phyloP scores from a whole-genome alignment of 1,140 invertebrate genomes.

The Plodia interpunctella region DNA sequence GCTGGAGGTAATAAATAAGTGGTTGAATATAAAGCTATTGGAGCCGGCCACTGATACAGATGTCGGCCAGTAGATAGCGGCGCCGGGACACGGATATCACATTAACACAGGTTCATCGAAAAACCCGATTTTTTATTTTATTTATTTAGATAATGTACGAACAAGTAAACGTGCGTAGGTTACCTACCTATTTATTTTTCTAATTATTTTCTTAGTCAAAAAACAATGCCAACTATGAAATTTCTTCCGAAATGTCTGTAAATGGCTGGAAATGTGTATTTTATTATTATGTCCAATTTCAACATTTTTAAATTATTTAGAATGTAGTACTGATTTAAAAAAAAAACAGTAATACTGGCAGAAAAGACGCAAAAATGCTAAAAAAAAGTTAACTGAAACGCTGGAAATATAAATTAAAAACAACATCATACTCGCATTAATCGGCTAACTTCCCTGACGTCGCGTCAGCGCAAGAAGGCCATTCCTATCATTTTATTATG shows the following conservation, averaged over 20 bases:
- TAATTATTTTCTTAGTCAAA: too few species aligned
- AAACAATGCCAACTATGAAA: too few species aligned
- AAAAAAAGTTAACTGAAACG: not conserved
- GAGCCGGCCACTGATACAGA: conserved; percentile 69
- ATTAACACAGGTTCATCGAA: conserved; percentile 33
- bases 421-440: not conserved
- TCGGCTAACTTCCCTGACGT: not conserved
- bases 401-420: not conserved
- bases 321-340: too few species aligned
- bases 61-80: conserved; percentile 64
- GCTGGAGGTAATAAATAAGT: conserved; percentile 66
- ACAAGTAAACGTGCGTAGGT: too few species aligned
- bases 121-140: not conserved
- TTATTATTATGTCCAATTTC: too few species aligned
- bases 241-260: too few species aligned
- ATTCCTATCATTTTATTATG: conserved; percentile 1
- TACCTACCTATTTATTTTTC: too few species aligned
- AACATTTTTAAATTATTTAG: too few species aligned
- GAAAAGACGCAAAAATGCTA: not conserved
- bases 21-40: conserved; percentile 62
- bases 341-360: not conserved
- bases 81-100: conserved; percentile 68
- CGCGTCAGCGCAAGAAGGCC: not conserved
- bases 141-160: too few species aligned
- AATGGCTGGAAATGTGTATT: too few species aligned